Percentiles rank a stretch among this genome's conserved stretches.
Evolutionary conservation across 1,140 invertebrate species (phyloP).

Genomic region (Ephestia elutella): DNA sequence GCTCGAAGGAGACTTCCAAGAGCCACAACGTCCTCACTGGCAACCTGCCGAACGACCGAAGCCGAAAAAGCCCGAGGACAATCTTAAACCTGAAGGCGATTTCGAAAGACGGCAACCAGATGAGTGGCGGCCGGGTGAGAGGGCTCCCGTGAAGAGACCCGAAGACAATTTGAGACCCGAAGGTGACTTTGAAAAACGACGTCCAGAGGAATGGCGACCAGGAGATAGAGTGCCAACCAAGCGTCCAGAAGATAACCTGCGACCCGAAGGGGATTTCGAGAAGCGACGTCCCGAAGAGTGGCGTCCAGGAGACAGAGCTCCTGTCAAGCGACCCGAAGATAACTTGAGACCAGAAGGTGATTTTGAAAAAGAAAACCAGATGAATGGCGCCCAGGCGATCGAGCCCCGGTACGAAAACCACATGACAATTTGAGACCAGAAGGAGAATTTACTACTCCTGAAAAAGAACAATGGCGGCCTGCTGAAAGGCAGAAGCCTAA

Average conservation of each 20-base stretch:
- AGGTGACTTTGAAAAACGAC: conserved; percentile 74
- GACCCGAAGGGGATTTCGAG: conserved; percentile 74
- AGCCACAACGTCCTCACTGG: conserved; percentile 68
- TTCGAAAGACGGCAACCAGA: conserved; percentile 61
- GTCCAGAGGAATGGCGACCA: conserved; percentile 33
- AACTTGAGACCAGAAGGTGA: conserved; percentile 70
- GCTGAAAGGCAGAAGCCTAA: conserved; percentile 59
- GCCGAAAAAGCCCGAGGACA: conserved; percentile 75
- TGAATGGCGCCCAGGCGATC: conserved; percentile 77
- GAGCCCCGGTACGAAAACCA: conserved; percentile 76
- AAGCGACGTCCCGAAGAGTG: conserved; percentile 77
- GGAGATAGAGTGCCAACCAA: background rate
- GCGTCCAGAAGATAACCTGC: conserved; percentile 75
- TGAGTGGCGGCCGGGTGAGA: conserved; percentile 68
- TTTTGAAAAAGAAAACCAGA: conserved; percentile 73
- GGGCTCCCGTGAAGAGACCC: conserved; percentile 65
- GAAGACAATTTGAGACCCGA: conserved; percentile 74
- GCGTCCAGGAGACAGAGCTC: conserved; percentile 78
- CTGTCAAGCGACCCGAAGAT: conserved; percentile 71
- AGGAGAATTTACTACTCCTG: conserved; percentile 55
- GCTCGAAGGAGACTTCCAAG: conserved; percentile 77
- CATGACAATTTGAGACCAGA: conserved; percentile 70
- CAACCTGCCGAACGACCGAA: conserved; percentile 75
- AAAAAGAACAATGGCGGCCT: conserved; percentile 58
- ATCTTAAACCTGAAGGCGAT: conserved; percentile 75